Conservation (phyloP, 2,113 vertebrate species). For the Mobula birostris region DNA sequence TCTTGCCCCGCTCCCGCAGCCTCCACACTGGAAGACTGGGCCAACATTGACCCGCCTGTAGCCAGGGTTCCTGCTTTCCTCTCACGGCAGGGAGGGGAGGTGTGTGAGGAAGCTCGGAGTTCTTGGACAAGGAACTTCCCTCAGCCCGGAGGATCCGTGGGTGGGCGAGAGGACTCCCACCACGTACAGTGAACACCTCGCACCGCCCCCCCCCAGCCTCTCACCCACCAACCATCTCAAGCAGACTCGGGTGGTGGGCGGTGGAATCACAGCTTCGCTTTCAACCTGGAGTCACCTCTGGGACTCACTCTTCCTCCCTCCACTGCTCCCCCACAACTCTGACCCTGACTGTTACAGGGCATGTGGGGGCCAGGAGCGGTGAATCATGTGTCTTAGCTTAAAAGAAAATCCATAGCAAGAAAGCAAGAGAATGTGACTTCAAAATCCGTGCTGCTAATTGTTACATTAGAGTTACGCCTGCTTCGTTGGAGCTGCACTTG, state of each 20-base stretch:
- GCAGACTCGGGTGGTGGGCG: no score
- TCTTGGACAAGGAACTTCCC: no score
- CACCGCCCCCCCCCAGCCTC: not conserved
- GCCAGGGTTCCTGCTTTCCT: not conserved
- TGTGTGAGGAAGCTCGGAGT: no score
- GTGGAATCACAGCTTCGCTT: not conserved
- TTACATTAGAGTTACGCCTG: not conserved
- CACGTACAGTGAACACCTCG: no score
- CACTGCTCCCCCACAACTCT: no score
- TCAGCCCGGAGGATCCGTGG: no score
- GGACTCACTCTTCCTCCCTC: no score
- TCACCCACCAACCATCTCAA: not conserved
- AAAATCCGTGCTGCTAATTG: slow-evolving; percentile 5
- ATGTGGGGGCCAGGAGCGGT: no score
- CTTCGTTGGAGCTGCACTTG: not conserved
- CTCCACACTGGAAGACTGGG: slow-evolving; percentile 76
- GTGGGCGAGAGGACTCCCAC: not conserved
- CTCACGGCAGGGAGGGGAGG: no score
- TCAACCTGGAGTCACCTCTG: no score
- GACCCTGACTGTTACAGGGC: not conserved
- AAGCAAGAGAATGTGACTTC: not conserved
- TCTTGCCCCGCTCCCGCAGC: slow-evolving; percentile 69
- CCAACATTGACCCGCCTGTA: slow-evolving; percentile 65
- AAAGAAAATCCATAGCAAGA: not conserved
- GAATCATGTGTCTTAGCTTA: not conserved